These are phyloP conservation scores for Pristiophorus japonicus DNA, from an alignment of 2,113 vertebrate species.

Conservation along the genomic window DNA sequence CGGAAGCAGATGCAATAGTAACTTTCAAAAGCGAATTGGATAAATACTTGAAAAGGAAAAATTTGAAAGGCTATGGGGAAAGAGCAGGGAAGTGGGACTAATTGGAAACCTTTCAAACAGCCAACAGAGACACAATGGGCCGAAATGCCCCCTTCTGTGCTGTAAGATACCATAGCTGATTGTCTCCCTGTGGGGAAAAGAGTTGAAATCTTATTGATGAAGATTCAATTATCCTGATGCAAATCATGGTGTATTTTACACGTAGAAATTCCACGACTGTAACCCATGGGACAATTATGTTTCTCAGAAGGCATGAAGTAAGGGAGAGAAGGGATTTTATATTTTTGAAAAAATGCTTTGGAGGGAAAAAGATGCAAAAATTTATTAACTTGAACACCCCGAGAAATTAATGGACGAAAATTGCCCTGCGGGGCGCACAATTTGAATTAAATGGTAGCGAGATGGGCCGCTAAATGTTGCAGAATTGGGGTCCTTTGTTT, in stretches of 20 bases:
- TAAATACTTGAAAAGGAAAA: not conserved
- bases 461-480: too few species aligned
- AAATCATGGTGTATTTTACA: not conserved
- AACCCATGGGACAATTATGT: not conserved
- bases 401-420: not conserved
- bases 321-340: not conserved
- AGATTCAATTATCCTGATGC: not conserved
- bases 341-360: too few species aligned
- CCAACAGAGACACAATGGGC: too few species aligned
- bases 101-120: not conserved
- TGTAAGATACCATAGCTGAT: not conserved
- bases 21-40: not conserved
- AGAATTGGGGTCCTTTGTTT: too few species aligned
- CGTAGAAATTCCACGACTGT: not conserved
- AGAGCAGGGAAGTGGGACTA: not conserved
- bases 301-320: not conserved
- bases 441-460: too few species aligned
- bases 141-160: too few species aligned
- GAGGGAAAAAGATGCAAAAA: not conserved
- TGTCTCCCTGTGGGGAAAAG: not conserved
- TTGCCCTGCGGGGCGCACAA: too few species aligned
- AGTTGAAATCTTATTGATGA: not conserved
- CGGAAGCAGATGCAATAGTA: not conserved
- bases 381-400: not conserved
- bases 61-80: not conserved